Evolutionary conservation across 2,888 invertebrate genomes (phyloP).

Genomic region (Yponomeuta cagnagella): DNA sequence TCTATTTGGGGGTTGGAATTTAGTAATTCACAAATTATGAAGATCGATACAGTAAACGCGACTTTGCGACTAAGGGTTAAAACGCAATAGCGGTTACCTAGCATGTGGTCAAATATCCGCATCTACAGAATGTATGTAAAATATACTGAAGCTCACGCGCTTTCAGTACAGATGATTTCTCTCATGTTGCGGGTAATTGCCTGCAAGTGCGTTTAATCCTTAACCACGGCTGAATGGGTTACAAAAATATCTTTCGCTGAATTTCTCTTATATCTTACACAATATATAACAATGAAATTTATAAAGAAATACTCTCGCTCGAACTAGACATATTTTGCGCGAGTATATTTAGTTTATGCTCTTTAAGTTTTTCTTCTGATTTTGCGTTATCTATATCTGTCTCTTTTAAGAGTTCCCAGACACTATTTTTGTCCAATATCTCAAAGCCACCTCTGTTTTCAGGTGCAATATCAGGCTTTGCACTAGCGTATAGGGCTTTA

Average conservation of each 20-base stretch:
- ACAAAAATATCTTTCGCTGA: constrained; percentile 65
- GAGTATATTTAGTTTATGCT: constrained; percentile 47
- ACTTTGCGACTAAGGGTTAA: background rate
- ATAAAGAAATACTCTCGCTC: constrained; percentile 61
- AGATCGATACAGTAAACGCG: constrained; percentile 4
- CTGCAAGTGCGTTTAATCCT: too few relatives aligned
- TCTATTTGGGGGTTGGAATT: constrained; percentile 26
- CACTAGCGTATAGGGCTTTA: constrained; percentile 42
- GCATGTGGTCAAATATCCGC: too few relatives aligned
- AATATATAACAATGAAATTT: constrained; percentile 65
- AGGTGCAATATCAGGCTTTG: constrained; percentile 57
- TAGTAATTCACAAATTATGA: constrained; percentile 8
- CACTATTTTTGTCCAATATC: constrained; percentile 74
- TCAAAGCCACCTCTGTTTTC: constrained; percentile 73
- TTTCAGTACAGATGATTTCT: too few relatives aligned
- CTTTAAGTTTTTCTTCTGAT: constrained; percentile 55
- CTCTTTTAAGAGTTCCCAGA: constrained; percentile 79
- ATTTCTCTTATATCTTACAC: constrained; percentile 63
- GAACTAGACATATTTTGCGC: constrained; percentile 44
- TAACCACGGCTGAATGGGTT: constrained; percentile 36
- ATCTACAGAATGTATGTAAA: too few relatives aligned
- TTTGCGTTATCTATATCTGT: constrained; percentile 47
- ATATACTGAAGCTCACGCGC: too few relatives aligned
- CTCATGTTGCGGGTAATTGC: too few relatives aligned
- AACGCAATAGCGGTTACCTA: too few relatives aligned